Conservation (phyloP, 1,140 invertebrate genomes). For the Mercenaria mercenaria region DNA sequence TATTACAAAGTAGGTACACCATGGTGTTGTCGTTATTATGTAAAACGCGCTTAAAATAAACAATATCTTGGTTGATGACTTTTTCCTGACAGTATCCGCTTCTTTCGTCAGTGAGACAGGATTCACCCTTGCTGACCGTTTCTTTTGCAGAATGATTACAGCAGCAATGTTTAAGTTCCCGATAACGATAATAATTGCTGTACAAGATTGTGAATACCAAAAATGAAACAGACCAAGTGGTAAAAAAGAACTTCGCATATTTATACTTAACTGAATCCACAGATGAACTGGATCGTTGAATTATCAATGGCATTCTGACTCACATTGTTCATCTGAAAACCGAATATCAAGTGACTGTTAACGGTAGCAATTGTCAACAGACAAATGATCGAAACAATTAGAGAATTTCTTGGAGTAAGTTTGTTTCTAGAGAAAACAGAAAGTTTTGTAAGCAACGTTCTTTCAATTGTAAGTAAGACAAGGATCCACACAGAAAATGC, state of each 20-base stretch:
- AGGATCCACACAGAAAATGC: slow-evolving; percentile 9
- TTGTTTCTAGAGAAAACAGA: neutral
- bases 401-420: neutral
- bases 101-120: neutral
- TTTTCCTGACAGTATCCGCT: neutral
- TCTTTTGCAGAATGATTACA: neutral
- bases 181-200: neutral
- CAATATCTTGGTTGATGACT: neutral
- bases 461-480: slow-evolving; percentile 27
- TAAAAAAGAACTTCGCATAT: neutral
- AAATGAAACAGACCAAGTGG: neutral
- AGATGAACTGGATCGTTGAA: too few species aligned
- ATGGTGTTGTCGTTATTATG: slow-evolving; percentile 20
- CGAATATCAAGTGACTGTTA: neutral
- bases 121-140: neutral
- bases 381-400: neutral
- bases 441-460: neutral
- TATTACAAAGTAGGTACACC: neutral
- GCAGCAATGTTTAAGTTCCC: neutral
- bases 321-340: neutral
- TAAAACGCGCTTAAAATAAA: neutral
- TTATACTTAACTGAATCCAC: too few species aligned
- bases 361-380: neutral
- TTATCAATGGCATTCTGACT: neutral
- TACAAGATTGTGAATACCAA: neutral